These are phyloP conservation scores for Lepidostoma basale DNA, from an alignment of 1,140 invertebrate genomes.

Conservation along the genomic window DNA sequence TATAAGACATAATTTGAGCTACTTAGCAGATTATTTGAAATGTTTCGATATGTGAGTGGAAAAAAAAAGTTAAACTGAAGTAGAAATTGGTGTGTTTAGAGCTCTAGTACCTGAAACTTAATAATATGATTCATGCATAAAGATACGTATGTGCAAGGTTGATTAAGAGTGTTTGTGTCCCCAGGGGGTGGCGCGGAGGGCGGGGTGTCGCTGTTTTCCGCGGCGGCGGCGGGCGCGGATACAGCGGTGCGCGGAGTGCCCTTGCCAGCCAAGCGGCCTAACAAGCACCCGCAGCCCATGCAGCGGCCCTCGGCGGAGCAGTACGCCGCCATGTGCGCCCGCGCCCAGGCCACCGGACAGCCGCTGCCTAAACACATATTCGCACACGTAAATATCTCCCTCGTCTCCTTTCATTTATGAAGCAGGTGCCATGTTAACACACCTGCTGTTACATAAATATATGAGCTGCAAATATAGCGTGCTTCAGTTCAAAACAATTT, in stretches of 20 bases:
- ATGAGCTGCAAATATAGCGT: too few relatives aligned
- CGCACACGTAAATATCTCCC: constrained; percentile 61
- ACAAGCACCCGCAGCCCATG: constrained; percentile 72
- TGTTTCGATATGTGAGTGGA: too few relatives aligned
- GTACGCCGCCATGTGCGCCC: constrained; percentile 69
- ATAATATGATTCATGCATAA: too few relatives aligned
- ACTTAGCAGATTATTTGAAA: too few relatives aligned
- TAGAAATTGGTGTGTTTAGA: too few relatives aligned
- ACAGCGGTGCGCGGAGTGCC: constrained; percentile 45
- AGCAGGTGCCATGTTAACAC: too few relatives aligned
- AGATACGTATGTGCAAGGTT: too few relatives aligned
- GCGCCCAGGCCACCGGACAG: constrained; percentile 65
- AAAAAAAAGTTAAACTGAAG: too few relatives aligned
- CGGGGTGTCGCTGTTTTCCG: constrained; percentile 18
- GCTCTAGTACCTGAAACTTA: too few relatives aligned
- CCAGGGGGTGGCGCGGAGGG: constrained; percentile 20
- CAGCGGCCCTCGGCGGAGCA: constrained; percentile 69
- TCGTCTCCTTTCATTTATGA: neutral
- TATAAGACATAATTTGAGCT: too few relatives aligned
- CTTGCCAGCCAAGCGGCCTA: constrained; percentile 70
- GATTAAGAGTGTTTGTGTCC: neutral
- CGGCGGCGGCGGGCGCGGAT: constrained; percentile 10
- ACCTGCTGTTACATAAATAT: too few relatives aligned
- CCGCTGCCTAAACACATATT: constrained; percentile 67
- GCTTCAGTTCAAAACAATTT: too few relatives aligned